phyloP scores from a whole-genome alignment of 2,797 vertebrate species.

The Gymnopithys bicolor region DNA sequence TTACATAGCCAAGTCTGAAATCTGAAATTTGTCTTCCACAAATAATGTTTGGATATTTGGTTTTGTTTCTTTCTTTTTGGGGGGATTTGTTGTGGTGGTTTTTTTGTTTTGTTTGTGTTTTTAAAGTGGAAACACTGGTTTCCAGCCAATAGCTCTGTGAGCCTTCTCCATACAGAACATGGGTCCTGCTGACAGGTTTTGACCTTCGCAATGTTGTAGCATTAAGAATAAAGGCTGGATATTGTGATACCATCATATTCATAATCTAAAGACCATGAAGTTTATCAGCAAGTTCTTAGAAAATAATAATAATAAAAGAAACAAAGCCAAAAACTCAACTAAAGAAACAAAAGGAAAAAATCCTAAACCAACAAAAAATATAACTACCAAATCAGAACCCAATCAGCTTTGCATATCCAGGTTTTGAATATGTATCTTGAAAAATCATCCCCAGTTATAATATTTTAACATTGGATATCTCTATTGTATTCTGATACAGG shows the following conservation, averaged over 20 bases:
- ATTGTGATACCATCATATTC: background rate
- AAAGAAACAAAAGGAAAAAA: background rate
- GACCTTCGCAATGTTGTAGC: background rate
- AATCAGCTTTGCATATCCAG: background rate
- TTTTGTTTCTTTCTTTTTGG: fast-evolving
- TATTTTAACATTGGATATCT: background rate
- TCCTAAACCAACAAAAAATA: background rate
- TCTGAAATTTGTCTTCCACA: background rate
- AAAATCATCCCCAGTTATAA: fast-evolving
- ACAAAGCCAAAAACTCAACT: fast-evolving
- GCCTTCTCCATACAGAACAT: fast-evolving
- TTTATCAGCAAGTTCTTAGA: background rate
- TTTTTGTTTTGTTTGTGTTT: background rate
- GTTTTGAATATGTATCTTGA: background rate
- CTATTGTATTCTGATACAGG: background rate
- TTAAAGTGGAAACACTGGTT: background rate
- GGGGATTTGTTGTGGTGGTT: fast-evolving
- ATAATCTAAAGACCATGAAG: background rate
- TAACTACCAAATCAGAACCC: fast-evolving
- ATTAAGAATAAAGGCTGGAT: background rate
- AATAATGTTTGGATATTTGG: fast-evolving
- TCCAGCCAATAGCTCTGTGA: background rate
- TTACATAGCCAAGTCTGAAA: background rate
- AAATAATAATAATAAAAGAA: background rate
- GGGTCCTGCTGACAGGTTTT: background rate